Evolutionary conservation across 2,888 invertebrate species (phyloP).

Genomic region (Dynastes hyllus): DNA sequence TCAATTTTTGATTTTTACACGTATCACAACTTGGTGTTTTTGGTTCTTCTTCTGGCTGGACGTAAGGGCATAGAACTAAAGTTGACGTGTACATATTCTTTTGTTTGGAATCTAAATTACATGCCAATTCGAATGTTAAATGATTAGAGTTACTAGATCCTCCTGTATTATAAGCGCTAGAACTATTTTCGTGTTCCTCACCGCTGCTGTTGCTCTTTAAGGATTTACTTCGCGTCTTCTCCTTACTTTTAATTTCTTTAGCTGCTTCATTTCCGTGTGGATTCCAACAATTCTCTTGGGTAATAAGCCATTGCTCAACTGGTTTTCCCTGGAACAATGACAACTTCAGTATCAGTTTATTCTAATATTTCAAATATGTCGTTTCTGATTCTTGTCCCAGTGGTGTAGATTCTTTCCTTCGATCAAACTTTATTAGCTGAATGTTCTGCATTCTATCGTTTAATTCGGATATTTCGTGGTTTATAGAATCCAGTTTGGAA

Average conservation of each 20-base stretch:
- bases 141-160: conserved; percentile 83
- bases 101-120: conserved; percentile 70
- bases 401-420: conserved; percentile 64
- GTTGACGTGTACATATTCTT: conserved; percentile 66
- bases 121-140: conserved; percentile 73
- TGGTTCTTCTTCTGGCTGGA: conserved; percentile 60
- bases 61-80: conserved; percentile 63
- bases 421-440: conserved; percentile 72
- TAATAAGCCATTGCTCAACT: conserved; percentile 66
- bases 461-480: conserved; percentile 74
- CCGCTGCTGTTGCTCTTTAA: conserved; percentile 70
- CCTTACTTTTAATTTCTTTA: conserved; percentile 60
- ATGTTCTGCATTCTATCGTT: conserved; percentile 77
- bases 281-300: conserved; percentile 59
- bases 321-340: no score
- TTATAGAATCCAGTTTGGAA: conserved; percentile 70
- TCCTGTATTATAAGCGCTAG: conserved; percentile 84
- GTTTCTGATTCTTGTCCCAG: conserved; percentile 72
- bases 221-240: conserved; percentile 62
- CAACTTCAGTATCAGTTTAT: conserved; percentile 73
- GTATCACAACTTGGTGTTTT: conserved; percentile 62
- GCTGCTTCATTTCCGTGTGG: conserved; percentile 50
- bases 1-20: conserved; percentile 62
- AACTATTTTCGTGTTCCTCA: conserved; percentile 77
- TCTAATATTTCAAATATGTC: conserved; percentile 81